Conservation (phyloP, 2,797 vertebrate genomes). For the Meda fulgida region DNA sequence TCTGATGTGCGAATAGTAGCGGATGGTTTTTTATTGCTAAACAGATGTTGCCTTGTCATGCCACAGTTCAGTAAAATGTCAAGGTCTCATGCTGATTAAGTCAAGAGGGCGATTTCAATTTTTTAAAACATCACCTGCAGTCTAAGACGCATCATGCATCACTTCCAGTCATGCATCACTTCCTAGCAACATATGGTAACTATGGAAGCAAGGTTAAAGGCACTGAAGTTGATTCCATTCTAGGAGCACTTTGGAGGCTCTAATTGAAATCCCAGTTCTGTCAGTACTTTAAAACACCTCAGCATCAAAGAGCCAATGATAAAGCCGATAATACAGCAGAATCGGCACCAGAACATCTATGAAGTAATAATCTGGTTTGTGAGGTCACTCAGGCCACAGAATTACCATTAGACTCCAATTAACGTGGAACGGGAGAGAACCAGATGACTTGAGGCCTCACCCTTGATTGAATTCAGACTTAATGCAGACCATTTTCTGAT, state of each 20-base stretch:
- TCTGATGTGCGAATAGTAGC: conserved; percentile 19
- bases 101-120: background rate
- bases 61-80: conserved; percentile 7
- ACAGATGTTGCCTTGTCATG: conserved; percentile 26
- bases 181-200: conserved; percentile 42
- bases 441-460: conserved; percentile 34
- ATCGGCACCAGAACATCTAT: background rate
- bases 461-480: conserved; percentile 41
- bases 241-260: conserved; percentile 40
- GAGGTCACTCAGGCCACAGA: background rate
- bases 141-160: background rate
- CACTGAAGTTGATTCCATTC: conserved; percentile 40
- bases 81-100: background rate
- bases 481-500: conserved; percentile 50
- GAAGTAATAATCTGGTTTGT: conserved; percentile 25
- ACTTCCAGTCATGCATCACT: conserved; percentile 30
- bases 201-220: conserved; percentile 50
- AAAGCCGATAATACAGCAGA: conserved; percentile 13
- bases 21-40: conserved; percentile 16
- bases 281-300: conserved; percentile 33
- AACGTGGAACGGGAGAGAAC: conserved; percentile 32
- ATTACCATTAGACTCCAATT: conserved; percentile 5
- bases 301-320: conserved; percentile 19
- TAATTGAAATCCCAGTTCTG: conserved; percentile 38
- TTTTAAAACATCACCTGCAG: background rate